Conservation (phyloP, 2,113 vertebrate genomes). For the Odontesthes bonariensis region DNA sequence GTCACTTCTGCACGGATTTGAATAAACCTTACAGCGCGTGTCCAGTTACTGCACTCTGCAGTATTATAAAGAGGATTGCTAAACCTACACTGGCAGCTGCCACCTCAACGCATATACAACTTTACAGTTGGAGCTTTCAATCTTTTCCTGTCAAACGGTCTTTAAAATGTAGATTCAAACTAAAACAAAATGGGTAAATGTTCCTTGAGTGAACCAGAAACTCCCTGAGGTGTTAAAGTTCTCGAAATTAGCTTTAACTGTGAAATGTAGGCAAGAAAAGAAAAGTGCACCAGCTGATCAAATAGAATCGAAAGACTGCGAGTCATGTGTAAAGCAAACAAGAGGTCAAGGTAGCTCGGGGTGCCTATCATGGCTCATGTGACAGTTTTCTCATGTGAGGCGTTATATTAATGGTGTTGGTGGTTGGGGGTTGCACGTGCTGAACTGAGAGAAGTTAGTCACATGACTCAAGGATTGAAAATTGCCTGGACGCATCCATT, state of each 20-base stretch:
- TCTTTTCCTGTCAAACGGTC: conserved; percentile 2
- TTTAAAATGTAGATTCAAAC: neutral
- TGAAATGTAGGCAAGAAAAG: neutral
- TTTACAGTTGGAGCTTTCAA: conserved; percentile 1
- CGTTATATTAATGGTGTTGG: conserved; percentile 3
- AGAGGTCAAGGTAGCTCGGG: conserved; percentile 22
- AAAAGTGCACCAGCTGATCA: conserved; percentile 39
- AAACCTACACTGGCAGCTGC: conserved; percentile 56
- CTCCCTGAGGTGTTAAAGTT: neutral
- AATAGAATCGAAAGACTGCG: conserved; percentile 30
- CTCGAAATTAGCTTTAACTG: neutral
- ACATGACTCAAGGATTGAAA: conserved; percentile 37
- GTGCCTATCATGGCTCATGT: conserved; percentile 22
- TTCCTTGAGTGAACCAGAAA: neutral
- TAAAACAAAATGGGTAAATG: no score
- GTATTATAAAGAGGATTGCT: conserved; percentile 64
- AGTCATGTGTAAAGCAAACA: conserved; percentile 50
- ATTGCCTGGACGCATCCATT: neutral
- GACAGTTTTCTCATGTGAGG: conserved; percentile 56
- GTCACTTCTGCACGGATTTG: conserved; percentile 54
- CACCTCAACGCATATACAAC: conserved; percentile 29
- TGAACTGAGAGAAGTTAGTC: neutral
- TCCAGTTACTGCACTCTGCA: conserved; percentile 69
- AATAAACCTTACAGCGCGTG: conserved; percentile 55
- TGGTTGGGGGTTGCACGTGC: neutral